Conservation (phyloP, 2,113 vertebrate genomes). For the Rhegmatorhina hoffmannsi region DNA sequence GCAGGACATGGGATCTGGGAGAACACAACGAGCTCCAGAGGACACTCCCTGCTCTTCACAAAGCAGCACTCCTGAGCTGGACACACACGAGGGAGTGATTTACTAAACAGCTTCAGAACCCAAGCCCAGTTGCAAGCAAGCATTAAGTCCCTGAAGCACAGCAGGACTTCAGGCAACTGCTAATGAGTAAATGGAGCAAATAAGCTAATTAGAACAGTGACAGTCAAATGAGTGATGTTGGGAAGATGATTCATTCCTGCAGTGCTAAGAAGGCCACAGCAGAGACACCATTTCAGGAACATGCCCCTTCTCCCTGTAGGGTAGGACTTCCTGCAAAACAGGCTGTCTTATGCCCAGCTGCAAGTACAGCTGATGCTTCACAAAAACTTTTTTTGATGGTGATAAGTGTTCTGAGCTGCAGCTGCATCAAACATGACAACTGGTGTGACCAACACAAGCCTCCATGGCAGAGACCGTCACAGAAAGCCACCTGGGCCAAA, state of each 20-base stretch:
- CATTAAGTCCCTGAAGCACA: slow-evolving; percentile 16
- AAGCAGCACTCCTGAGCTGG: not conserved
- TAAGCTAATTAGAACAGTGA: slow-evolving; percentile 76
- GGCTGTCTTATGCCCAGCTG: not conserved
- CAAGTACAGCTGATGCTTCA: not conserved
- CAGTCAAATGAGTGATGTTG: slow-evolving; percentile 53
- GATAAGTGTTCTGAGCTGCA: not conserved
- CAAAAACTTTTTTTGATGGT: not conserved
- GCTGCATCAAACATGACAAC: not conserved
- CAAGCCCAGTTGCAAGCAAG: not conserved
- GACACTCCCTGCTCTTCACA: not conserved
- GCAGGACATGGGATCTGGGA: not conserved
- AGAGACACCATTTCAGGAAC: not conserved
- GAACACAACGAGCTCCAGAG: not conserved
- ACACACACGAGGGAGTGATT: not conserved
- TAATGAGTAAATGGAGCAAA: slow-evolving; percentile 71
- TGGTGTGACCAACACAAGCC: not conserved
- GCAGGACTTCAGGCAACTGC: slow-evolving; percentile 66
- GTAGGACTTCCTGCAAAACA: not conserved
- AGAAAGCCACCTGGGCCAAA: not conserved
- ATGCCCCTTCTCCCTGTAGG: not conserved
- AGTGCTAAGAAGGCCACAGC: not conserved
- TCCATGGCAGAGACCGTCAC: not conserved
- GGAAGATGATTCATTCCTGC: slow-evolving; percentile 53
- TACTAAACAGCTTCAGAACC: not conserved